phyloP scores from a whole-genome alignment of 2,797 vertebrate genomes.

The Myiothlypis coronata region DNA sequence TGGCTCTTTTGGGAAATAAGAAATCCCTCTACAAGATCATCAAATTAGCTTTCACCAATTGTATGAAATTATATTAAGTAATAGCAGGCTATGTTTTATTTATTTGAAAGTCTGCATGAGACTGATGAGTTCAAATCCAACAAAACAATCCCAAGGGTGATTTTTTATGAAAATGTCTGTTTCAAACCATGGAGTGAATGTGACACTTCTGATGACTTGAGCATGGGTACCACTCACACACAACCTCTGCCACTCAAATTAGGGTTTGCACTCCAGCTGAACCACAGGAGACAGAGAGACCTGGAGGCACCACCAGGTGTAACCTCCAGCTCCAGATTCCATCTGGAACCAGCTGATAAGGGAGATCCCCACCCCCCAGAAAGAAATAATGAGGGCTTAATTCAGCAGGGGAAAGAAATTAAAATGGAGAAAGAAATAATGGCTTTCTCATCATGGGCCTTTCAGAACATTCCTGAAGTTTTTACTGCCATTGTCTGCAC shows the following conservation, averaged over 20 bases:
- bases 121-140: not conserved
- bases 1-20: constrained; percentile 58
- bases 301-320: not conserved
- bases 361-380: not conserved
- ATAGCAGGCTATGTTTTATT: constrained; percentile 15
- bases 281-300: not conserved
- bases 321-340: not conserved
- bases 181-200: not conserved
- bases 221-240: not conserved
- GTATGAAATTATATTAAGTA: not conserved
- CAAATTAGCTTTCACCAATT: constrained; percentile 48
- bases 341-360: not conserved
- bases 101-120: not conserved
- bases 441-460: not conserved
- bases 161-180: not conserved
- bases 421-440: not conserved
- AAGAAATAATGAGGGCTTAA: not conserved
- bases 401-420: not conserved
- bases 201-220: not conserved
- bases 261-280: not conserved
- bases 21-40: constrained; percentile 37
- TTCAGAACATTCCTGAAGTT: not conserved
- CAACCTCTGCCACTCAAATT: not conserved
- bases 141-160: not conserved
- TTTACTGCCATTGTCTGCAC: not conserved